These are phyloP conservation scores for Hirundo rustica DNA, from an alignment of 2,797 vertebrate genomes.

Conservation along the genomic window DNA sequence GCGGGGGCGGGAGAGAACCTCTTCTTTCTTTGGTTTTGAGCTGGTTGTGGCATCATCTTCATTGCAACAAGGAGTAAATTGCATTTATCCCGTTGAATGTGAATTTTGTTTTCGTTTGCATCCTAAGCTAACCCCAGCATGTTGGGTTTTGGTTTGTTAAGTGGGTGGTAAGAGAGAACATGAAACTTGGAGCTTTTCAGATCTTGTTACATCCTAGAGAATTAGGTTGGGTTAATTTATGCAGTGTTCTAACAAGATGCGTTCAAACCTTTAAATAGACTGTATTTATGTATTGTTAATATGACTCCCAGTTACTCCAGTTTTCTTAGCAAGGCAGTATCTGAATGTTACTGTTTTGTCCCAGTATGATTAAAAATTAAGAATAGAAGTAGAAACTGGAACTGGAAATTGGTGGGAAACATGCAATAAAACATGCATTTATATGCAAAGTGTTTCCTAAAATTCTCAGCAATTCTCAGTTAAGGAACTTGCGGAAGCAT, in stretches of 20 bases:
- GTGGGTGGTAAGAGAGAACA: conserved; percentile 14
- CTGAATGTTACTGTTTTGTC: not conserved
- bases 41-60: not conserved
- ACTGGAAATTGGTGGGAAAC: not conserved
- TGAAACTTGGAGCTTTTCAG: conserved; percentile 40
- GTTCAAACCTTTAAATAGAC: conserved; percentile 53
- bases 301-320: conserved; percentile 18
- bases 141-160: conserved; percentile 8
- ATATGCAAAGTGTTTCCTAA: not conserved
- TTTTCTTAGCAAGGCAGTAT: not conserved
- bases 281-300: conserved; percentile 41
- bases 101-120: conserved; percentile 13
- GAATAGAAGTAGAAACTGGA: not conserved
- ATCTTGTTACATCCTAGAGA: conserved; percentile 28
- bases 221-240: conserved; percentile 59
- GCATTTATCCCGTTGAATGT: not conserved
- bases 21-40: not conserved
- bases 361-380: not conserved
- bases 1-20: not conserved
- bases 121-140: conserved; percentile 9
- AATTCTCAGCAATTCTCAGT: not conserved
- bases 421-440: not conserved
- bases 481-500: not conserved
- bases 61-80: not conserved
- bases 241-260: conserved; percentile 33